Evolutionary conservation across 1,140 invertebrate species (phyloP).

Genomic region (Cherax quadricarinatus): DNA sequence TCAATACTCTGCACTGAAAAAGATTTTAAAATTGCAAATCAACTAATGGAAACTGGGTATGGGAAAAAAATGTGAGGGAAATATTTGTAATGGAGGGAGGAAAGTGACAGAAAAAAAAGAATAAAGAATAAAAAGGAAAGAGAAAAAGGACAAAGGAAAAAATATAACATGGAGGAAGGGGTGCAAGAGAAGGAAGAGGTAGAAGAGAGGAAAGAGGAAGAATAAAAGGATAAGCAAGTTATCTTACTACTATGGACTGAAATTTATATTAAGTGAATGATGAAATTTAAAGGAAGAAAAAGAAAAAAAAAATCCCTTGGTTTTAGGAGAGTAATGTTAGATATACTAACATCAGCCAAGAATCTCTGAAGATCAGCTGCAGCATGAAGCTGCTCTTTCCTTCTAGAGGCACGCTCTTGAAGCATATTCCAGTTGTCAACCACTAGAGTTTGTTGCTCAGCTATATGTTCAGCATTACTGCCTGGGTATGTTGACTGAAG

Average conservation of each 20-base stretch:
- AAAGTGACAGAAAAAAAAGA: background rate
- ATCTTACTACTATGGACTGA: no score
- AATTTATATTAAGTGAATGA: no score
- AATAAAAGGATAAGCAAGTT: background rate
- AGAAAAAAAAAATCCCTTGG: background rate
- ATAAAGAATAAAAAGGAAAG: background rate
- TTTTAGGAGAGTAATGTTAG: background rate
- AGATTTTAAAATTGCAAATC: no score
- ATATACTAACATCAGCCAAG: constrained; percentile 78
- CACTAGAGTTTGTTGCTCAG: constrained; percentile 89
- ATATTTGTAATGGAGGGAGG: background rate
- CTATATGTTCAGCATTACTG: constrained; percentile 92
- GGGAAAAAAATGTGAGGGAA: background rate
- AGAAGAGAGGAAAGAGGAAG: background rate
- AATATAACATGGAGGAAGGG: background rate
- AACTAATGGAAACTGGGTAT: background rate
- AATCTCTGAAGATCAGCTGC: constrained; percentile 94
- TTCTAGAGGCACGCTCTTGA: constrained; percentile 86
- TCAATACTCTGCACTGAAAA: no score
- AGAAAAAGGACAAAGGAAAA: background rate
- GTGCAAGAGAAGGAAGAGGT: background rate
- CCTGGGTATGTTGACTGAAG: constrained; percentile 94
- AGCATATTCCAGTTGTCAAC: constrained; percentile 91
- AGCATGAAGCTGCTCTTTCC: constrained; percentile 89
- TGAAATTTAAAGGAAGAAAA: no score